Conservation (phyloP, 1,140 invertebrate species). For the Cotesia typhae region DNA sequence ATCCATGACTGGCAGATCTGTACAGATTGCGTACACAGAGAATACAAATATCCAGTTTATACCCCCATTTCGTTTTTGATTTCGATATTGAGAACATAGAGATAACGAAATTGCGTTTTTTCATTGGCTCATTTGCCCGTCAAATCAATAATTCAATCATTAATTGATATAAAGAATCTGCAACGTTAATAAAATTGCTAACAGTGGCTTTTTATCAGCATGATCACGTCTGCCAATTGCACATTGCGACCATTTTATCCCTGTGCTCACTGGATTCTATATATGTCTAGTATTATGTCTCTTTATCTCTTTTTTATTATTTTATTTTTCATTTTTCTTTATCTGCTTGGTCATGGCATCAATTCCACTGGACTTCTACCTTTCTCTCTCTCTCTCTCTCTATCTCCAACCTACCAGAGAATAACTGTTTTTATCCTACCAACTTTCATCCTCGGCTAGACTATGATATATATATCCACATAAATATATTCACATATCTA, state of each 20-base stretch:
- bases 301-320: too few species aligned
- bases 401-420: too few species aligned
- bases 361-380: background rate
- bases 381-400: constrained; percentile 1
- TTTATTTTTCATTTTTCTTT: constrained; percentile 5
- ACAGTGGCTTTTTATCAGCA: constrained; percentile 47
- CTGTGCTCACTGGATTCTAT: background rate
- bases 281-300: too few species aligned
- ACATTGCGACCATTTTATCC: constrained; percentile 45
- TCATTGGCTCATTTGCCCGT: background rate
- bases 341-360: background rate
- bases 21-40: background rate
- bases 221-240: constrained; percentile 40
- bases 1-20: constrained; percentile 13
- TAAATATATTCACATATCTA: background rate
- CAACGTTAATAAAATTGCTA: constrained; percentile 28
- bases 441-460: constrained; percentile 24
- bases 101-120: constrained; percentile 19
- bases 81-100: constrained; percentile 2
- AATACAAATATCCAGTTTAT: background rate
- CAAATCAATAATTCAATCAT: constrained; percentile 4
- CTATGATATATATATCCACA: background rate
- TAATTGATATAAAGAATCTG: constrained; percentile 12
- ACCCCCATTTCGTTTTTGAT: background rate
- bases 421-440: constrained; percentile 21